Evolutionary conservation across 2,113 vertebrate species (phyloP).

Genomic region (Oryzias curvinotus): DNA sequence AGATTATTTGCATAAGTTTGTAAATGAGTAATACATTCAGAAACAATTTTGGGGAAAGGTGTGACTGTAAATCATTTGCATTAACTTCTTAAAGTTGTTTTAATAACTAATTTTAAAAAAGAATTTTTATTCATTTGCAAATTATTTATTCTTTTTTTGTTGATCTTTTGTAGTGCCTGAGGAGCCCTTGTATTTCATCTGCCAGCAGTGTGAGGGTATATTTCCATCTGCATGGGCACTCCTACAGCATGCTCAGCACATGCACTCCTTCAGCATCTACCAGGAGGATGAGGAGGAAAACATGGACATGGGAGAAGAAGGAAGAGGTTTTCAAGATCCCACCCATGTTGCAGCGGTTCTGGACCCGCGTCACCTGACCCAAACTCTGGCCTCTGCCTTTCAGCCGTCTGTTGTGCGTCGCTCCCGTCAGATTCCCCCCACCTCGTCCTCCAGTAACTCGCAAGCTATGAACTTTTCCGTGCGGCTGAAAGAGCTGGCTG

Average conservation of each 20-base stretch:
- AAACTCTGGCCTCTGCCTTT: conserved; percentile 86
- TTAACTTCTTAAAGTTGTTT: too few relatives aligned
- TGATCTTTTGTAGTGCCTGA: conserved; percentile 51
- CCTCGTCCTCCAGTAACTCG: conserved; percentile 64
- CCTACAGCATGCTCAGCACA: conserved; percentile 78
- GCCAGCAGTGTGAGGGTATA: conserved; percentile 77
- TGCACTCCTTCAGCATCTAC: conserved; percentile 80
- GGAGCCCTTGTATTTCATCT: conserved; percentile 77
- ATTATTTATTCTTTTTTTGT: background rate
- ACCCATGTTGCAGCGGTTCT: conserved; percentile 81
- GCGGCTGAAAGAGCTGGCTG: conserved; percentile 74
- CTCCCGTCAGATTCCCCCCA: conserved; percentile 44
- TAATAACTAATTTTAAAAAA: too few relatives aligned
- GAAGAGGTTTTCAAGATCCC: conserved; percentile 82
- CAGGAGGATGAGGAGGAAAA: conserved; percentile 78
- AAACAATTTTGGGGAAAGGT: too few relatives aligned
- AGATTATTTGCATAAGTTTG: too few relatives aligned
- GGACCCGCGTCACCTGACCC: conserved; percentile 92
- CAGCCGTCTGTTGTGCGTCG: conserved; percentile 55
- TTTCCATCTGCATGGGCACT: conserved; percentile 76
- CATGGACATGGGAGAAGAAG: conserved; percentile 23
- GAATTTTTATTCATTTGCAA: background rate
- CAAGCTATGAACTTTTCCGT: conserved; percentile 87
- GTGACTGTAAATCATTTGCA: too few relatives aligned
- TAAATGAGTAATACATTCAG: too few relatives aligned